phyloP scores from a whole-genome alignment of 2,888 invertebrate species.

The Calliphora vomitoria region DNA sequence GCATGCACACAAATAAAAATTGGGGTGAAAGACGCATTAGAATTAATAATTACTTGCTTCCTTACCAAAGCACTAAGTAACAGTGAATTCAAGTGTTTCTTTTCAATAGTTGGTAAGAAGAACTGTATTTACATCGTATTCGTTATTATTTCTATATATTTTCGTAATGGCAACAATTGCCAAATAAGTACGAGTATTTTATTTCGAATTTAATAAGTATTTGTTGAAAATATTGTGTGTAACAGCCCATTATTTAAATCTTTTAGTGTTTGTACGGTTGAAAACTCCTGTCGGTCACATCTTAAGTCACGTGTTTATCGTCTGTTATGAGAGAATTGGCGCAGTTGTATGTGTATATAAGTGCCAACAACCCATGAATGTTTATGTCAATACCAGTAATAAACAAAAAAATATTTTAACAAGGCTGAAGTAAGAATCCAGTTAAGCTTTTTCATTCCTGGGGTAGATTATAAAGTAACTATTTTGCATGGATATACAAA shows the following conservation, averaged over 20 bases:
- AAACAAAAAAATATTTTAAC: neutral
- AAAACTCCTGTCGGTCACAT: neutral
- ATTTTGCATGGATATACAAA: neutral
- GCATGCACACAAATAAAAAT: neutral
- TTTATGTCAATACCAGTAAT: neutral
- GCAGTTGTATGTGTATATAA: neutral
- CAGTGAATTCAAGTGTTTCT: constrained; percentile 22
- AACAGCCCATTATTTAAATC: constrained; percentile 13
- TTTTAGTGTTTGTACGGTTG: neutral
- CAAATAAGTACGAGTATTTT: neutral
- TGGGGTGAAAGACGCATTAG: constrained; percentile 14
- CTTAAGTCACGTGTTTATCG: constrained; percentile 25
- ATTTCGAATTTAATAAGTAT: constrained; percentile 19
- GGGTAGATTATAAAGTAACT: neutral
- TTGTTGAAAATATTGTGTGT: constrained; percentile 6
- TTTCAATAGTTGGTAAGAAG: neutral
- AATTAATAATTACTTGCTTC: neutral
- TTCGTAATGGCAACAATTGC: constrained; percentile 18
- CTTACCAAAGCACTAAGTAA: neutral
- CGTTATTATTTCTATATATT: too few species aligned
- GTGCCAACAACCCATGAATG: neutral
- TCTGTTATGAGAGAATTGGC: neutral
- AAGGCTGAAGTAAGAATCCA: neutral
- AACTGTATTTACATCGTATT: constrained; percentile 7
- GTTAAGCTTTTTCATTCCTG: neutral